phyloP scores from a whole-genome alignment of 2,113 vertebrate genomes.

The Lynx canadensis region DNA sequence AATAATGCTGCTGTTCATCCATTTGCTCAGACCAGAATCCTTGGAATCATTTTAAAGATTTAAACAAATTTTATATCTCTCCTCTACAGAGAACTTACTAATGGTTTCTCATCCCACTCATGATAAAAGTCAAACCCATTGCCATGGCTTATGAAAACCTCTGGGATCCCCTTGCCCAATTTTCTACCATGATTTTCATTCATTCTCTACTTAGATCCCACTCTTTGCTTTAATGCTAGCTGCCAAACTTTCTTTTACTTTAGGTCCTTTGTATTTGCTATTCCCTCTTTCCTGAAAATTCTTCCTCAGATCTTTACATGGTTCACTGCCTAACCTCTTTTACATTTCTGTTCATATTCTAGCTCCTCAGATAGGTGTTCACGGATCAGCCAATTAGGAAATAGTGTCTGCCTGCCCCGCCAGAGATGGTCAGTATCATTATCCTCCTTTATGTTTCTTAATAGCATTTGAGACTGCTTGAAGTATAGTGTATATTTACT shows the following conservation, averaged over 20 bases:
- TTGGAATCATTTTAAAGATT: background rate
- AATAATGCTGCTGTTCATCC: background rate
- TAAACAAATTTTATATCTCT: background rate
- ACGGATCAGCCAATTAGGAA: background rate
- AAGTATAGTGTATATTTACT: background rate
- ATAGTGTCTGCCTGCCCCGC: background rate
- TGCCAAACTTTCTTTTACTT: background rate
- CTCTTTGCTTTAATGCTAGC: background rate
- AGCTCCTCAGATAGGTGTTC: background rate
- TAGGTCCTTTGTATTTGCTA: background rate
- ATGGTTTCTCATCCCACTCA: background rate
- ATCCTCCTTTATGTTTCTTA: background rate
- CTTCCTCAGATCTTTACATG: background rate
- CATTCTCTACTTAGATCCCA: background rate
- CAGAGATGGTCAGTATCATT: background rate
- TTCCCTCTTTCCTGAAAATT: background rate
- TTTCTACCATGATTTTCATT: background rate
- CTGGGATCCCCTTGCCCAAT: background rate
- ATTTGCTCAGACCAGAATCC: background rate
- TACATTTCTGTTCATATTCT: background rate
- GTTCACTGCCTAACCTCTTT: background rate
- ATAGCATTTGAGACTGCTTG: background rate
- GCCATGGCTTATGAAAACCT: background rate
- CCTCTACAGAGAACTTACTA: background rate
- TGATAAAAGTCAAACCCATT: slow-evolving; percentile 1